Percentiles rank a stretch among this genome's conserved stretches.
Evolutionary conservation across 2,797 vertebrate species (phyloP).

Genomic region (Syndactyla subalaris): DNA sequence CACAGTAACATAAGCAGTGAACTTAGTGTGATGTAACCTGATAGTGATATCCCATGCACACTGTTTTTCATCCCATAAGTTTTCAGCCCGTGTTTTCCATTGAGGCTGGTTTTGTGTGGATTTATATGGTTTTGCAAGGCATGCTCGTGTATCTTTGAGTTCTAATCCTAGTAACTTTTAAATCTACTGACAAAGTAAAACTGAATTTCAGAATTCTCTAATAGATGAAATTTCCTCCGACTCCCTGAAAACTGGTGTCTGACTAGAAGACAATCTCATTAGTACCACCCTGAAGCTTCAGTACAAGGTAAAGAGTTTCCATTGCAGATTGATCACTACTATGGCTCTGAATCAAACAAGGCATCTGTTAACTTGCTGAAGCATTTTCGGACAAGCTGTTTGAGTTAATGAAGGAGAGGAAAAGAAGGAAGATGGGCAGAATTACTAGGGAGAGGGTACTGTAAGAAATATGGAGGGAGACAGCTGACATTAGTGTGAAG

Average conservation of each 20-base stretch:
- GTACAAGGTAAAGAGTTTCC: background rate
- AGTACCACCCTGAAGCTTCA: background rate
- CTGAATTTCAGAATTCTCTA: background rate
- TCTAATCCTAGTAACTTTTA: background rate
- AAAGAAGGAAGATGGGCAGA: background rate
- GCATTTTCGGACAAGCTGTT: background rate
- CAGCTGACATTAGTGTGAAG: background rate
- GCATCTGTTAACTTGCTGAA: constrained; percentile 3
- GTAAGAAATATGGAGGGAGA: background rate
- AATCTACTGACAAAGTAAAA: background rate
- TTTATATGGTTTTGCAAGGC: background rate
- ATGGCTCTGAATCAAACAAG: background rate
- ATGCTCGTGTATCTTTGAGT: background rate
- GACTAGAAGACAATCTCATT: background rate
- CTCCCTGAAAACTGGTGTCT: background rate
- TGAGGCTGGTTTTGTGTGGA: background rate
- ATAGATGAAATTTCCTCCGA: background rate
- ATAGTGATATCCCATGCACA: background rate
- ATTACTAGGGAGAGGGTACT: background rate
- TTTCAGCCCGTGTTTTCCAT: background rate
- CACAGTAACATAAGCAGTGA: background rate
- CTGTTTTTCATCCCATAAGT: fast-evolving
- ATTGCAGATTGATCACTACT: background rate
- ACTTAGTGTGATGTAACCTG: background rate
- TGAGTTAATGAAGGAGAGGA: background rate